Conservation (phyloP, 2,888 invertebrate species). For the Erebia epiphron region DNA sequence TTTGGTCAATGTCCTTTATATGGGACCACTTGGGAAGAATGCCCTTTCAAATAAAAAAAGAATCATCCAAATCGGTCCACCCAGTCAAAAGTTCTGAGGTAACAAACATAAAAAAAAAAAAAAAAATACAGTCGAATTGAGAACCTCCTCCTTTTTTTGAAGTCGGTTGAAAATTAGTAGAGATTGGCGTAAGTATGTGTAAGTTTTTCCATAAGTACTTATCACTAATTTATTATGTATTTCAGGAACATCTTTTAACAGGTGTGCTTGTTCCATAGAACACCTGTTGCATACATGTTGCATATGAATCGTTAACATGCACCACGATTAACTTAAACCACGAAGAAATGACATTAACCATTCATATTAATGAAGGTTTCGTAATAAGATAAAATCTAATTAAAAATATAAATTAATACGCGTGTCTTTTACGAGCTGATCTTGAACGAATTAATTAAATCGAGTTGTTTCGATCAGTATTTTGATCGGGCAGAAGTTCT, state of each 20-base stretch:
- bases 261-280: not conserved
- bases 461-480: too few relatives aligned
- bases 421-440: not conserved
- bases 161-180: too few relatives aligned
- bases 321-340: too few relatives aligned
- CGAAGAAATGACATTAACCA: not conserved
- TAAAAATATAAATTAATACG: not conserved
- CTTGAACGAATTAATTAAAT: not conserved
- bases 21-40: too few relatives aligned
- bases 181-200: not conserved
- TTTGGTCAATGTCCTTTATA: too few relatives aligned
- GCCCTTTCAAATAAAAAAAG: too few relatives aligned
- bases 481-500: too few relatives aligned
- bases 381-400: not conserved
- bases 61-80: too few relatives aligned
- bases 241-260: not conserved
- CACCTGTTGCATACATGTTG: conserved; percentile 1
- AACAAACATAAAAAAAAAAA: too few relatives aligned
- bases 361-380: conserved; percentile 1
- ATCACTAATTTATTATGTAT: not conserved
- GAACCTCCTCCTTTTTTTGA: too few relatives aligned
- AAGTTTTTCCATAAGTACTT: not conserved
- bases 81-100: too few relatives aligned
- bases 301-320: not conserved
- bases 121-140: too few relatives aligned